Evolutionary conservation across 2,113 vertebrate genomes (phyloP).

Genomic region (Hymenochirus boettgeri): DNA sequence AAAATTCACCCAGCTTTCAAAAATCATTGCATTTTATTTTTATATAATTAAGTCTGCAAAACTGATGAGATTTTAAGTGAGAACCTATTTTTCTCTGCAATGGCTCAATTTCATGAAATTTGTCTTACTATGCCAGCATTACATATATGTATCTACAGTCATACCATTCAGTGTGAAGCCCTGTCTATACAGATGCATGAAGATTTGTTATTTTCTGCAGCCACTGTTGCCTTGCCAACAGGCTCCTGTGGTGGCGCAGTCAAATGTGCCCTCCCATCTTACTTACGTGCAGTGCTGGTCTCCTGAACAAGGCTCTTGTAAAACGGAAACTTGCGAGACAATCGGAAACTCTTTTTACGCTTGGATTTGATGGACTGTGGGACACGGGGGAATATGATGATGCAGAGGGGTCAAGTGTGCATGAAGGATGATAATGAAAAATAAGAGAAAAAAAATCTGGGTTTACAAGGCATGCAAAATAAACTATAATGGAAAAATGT

Average conservation of each 20-base stretch:
- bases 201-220: conserved; percentile 1
- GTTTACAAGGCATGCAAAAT: conserved; percentile 37
- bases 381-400: conserved; percentile 59
- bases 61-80: no score
- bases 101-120: no score
- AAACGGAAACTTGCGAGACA: conserved; percentile 99
- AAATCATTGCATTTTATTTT: no score
- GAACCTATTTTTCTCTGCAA: no score
- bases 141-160: background rate
- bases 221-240: background rate
- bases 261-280: conserved; percentile 53
- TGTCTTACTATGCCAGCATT: background rate
- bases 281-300: conserved; percentile 91
- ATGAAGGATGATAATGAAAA: conserved; percentile 1
- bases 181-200: background rate
- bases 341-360: conserved; percentile 99
- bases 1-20: no score
- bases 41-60: no score
- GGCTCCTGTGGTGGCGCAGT: conserved; percentile 4
- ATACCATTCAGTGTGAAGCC: conserved; percentile 37
- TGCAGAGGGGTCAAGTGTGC: conserved; percentile 54
- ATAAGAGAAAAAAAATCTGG: conserved; percentile 22
- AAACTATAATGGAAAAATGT: conserved; percentile 22
- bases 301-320: conserved; percentile 99
- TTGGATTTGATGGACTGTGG: conserved; percentile 97